phyloP scores from a whole-genome alignment of 2,888 invertebrate genomes.

The Arge pagana region DNA sequence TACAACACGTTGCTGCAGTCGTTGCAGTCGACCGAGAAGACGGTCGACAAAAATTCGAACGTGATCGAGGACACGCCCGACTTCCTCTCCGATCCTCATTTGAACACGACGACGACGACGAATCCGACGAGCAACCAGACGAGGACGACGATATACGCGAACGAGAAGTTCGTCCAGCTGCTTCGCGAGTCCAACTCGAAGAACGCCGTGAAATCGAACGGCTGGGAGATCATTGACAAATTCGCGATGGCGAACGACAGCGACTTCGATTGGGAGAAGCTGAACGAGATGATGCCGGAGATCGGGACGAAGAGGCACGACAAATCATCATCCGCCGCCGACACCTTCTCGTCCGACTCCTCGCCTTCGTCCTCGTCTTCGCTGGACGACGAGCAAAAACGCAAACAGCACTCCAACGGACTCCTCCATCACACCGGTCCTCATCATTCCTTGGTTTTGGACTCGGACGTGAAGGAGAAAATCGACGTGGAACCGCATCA shows the following conservation, averaged over 20 bases:
- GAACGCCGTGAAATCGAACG: neutral
- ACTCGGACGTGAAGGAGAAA: constrained; percentile 59
- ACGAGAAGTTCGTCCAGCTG: constrained; percentile 59
- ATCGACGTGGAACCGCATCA: constrained; percentile 66
- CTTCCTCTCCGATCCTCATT: constrained; percentile 49
- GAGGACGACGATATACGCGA: constrained; percentile 58
- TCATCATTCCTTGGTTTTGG: constrained; percentile 60
- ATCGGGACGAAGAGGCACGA: constrained; percentile 37
- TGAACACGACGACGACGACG: constrained; percentile 46
- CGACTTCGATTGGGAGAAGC: constrained; percentile 44
- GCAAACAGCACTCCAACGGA: constrained; percentile 6
- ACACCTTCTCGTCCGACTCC: constrained; percentile 54
- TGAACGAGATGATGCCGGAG: constrained; percentile 46
- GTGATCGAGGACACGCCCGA: constrained; percentile 53
- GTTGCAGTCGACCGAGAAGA: constrained; percentile 48
- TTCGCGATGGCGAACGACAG: constrained; percentile 37
- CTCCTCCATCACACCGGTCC: constrained; percentile 62
- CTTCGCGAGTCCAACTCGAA: constrained; percentile 50
- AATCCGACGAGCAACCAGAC: too few species aligned
- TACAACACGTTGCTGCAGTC: constrained; percentile 52
- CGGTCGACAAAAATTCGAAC: constrained; percentile 48
- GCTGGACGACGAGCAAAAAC: constrained; percentile 33
- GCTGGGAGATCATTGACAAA: constrained; percentile 46
- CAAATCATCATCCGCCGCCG: constrained; percentile 49
- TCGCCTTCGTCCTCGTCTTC: constrained; percentile 39